A percentile compares a stretch with the other conserved stretches of the same genome.
Conservation (phyloP, 2,113 vertebrate species). For the Zingel zingel region DNA sequence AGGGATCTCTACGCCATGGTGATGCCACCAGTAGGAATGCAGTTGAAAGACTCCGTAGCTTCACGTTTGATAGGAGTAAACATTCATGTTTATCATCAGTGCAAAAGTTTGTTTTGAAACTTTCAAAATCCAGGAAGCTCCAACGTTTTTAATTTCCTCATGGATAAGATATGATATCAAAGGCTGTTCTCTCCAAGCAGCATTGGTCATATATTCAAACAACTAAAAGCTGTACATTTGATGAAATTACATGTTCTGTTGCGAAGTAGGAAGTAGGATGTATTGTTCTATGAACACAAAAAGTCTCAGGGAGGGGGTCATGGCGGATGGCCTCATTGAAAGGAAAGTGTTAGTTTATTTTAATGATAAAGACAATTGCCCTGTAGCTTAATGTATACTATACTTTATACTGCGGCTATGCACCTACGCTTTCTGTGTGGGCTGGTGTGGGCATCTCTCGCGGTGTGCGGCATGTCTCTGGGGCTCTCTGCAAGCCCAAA, state of each 20-base stretch:
- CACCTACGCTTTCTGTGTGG: too few species aligned
- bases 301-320: neutral
- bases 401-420: too few species aligned
- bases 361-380: neutral
- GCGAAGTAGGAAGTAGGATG: neutral
- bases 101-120: slow-evolving; percentile 32
- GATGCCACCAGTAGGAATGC: slow-evolving; percentile 20
- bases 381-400: neutral
- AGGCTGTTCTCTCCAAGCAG: neutral
- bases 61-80: slow-evolving; percentile 26
- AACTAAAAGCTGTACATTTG: neutral
- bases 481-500: too few species aligned
- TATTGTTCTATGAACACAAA: neutral
- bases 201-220: neutral
- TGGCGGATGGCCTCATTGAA: neutral
- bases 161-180: neutral
- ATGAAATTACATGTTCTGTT: neutral
- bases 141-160: neutral
- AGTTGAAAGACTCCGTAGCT: slow-evolving; percentile 23
- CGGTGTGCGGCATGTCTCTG: too few species aligned
- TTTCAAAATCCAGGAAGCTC: neutral
- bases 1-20: slow-evolving; percentile 37
- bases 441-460: too few species aligned
- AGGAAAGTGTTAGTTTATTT: neutral
- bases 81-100: slow-evolving; percentile 31